A percentile compares a stretch with the other conserved stretches of the same genome.
phyloP scores from a whole-genome alignment of 2,113 vertebrate species.

The Cinclus cinclus region DNA sequence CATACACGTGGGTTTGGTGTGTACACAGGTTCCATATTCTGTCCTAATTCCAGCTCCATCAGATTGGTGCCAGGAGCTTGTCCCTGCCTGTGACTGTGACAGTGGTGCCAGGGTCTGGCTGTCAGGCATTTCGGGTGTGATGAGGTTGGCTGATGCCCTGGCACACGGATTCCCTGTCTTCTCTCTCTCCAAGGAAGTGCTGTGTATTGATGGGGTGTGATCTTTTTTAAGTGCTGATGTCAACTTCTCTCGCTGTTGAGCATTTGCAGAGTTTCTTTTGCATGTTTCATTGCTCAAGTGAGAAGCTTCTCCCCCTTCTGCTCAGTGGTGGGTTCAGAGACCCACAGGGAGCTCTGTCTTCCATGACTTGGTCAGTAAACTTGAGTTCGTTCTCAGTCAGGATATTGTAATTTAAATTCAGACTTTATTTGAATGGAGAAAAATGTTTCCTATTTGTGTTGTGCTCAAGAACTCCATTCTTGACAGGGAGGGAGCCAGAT shows the following conservation, averaged over 20 bases:
- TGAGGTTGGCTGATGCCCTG: neutral
- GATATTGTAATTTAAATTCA: neutral
- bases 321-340: neutral
- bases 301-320: neutral
- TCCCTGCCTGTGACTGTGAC: neutral
- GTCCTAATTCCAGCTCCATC: neutral
- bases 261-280: neutral
- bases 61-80: neutral
- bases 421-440: neutral
- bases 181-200: neutral
- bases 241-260: neutral
- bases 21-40: neutral
- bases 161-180: neutral
- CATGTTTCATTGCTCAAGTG: rapidly evolving
- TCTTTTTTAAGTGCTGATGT: neutral
- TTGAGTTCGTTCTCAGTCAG: rapidly evolving
- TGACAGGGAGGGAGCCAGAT: neutral
- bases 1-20: neutral
- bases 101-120: neutral
- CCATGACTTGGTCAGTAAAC: neutral
- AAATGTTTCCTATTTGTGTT: neutral
- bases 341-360: neutral
- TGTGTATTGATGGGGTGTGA: neutral
- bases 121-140: neutral
- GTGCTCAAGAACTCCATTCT: neutral